A percentile compares a stretch with the other conserved stretches of the same genome.
phyloP scores from a whole-genome alignment of 2,113 vertebrate genomes.

The Laticauda laticaudata region DNA sequence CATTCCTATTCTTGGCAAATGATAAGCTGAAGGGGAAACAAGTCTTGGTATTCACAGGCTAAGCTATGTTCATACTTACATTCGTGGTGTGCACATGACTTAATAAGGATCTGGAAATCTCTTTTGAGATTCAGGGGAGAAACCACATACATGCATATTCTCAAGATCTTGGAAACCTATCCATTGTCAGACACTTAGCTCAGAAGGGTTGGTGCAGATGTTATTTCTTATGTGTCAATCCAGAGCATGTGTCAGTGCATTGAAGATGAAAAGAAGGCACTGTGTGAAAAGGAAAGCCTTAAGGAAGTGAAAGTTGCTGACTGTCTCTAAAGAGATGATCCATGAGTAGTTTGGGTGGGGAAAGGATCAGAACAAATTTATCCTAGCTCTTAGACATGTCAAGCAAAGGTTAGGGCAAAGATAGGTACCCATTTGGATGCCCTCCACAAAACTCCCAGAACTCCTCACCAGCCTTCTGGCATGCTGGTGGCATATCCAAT shows the following conservation, averaged over 20 bases:
- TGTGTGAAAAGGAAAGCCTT: background rate
- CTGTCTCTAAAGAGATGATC: background rate
- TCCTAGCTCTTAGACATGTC: background rate
- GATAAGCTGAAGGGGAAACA: slow-evolving; percentile 43
- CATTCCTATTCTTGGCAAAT: slow-evolving; percentile 43
- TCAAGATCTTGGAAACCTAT: slow-evolving; percentile 4
- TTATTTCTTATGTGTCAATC: background rate
- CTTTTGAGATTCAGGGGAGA: background rate
- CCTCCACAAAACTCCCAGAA: background rate
- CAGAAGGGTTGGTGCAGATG: background rate
- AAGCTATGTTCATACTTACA: background rate
- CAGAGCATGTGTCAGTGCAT: background rate
- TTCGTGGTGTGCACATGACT: background rate
- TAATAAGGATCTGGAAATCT: background rate
- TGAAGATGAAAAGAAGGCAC: background rate
- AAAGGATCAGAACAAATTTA: background rate
- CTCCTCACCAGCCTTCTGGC: background rate
- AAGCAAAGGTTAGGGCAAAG: background rate
- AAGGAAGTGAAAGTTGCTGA: background rate
- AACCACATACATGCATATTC: background rate
- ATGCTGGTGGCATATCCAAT: background rate
- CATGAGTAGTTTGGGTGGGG: background rate
- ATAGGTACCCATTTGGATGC: background rate
- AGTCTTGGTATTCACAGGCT: slow-evolving; percentile 33
- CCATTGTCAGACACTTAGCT: background rate